These are phyloP conservation scores for Prosapia bicincta DNA, from an alignment of 2,888 invertebrate species.

Conservation along the genomic window DNA sequence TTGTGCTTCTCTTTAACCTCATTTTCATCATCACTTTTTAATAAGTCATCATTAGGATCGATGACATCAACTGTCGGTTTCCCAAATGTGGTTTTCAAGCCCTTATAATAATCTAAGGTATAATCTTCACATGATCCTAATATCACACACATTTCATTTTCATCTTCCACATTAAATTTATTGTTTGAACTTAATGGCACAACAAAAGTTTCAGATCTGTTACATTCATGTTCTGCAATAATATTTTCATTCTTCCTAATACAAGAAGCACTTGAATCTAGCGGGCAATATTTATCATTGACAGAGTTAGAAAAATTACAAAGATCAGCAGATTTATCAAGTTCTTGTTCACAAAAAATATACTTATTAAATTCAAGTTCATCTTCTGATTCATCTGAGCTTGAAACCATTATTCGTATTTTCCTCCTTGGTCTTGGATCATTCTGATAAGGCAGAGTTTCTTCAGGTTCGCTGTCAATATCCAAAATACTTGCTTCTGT, in stretches of 20 bases:
- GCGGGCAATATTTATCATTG: neutral
- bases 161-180: constrained; percentile 30
- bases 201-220: neutral
- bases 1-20: constrained; percentile 19
- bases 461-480: constrained; percentile 28
- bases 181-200: neutral
- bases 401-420: constrained; percentile 10
- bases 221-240: neutral
- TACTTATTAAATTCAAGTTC: neutral
- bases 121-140: constrained; percentile 57
- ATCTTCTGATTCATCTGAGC: constrained; percentile 14
- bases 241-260: neutral
- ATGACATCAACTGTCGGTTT: constrained; percentile 18
- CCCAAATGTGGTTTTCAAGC: constrained; percentile 49
- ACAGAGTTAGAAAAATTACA: neutral
- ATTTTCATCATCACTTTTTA: constrained; percentile 21
- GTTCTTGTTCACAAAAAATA: neutral
- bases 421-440: neutral
- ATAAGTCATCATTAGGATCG: constrained; percentile 21
- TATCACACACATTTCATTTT: constrained; percentile 55
- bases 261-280: neutral
- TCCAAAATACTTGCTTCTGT: constrained; percentile 34
- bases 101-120: constrained; percentile 52
- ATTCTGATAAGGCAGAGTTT: neutral
- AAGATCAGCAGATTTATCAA: no score